Percentiles rank a stretch among this genome's conserved stretches.
Evolutionary conservation across 2,888 invertebrate species (phyloP).

Genomic region (Eucera pruinosa): DNA sequence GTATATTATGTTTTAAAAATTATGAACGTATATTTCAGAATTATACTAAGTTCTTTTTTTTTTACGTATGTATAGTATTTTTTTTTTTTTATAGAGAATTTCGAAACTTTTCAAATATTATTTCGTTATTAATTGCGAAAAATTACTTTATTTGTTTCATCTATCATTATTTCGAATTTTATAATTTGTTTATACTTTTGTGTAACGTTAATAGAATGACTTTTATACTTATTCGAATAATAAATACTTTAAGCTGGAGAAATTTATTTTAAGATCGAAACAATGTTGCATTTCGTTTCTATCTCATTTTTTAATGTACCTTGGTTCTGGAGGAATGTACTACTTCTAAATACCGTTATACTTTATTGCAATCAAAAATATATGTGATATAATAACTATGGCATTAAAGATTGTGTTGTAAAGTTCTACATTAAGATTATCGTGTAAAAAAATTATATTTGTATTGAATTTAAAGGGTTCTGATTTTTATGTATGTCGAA

Average conservation of each 20-base stretch:
- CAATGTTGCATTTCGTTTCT: constrained; percentile 25
- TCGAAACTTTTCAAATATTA: not conserved
- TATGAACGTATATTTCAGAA: constrained; percentile 20
- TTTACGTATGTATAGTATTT: not conserved
- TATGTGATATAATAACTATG: constrained; percentile 42
- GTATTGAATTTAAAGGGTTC: constrained; percentile 2
- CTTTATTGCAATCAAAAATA: constrained; percentile 11
- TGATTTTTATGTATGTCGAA: constrained; percentile 15
- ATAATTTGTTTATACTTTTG: not conserved
- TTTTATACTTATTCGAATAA: constrained; percentile 15
- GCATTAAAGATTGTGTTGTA: constrained; percentile 30
- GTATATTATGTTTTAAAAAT: constrained; percentile 32
- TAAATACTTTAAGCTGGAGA: constrained; percentile 8
- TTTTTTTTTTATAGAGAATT: not conserved
- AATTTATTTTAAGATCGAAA: constrained; percentile 4
- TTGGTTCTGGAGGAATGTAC: constrained; percentile 26
- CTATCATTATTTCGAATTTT: constrained; percentile 5
- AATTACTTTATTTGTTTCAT: not conserved
- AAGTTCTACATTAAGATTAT: constrained; percentile 1
- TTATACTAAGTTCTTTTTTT: constrained; percentile 4
- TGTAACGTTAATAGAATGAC: constrained; percentile 5
- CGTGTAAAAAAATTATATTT: constrained; percentile 4
- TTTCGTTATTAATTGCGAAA: not conserved
- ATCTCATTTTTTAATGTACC: not conserved
- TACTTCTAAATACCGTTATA: constrained; percentile 13